These are phyloP conservation scores for Epirrita christyi DNA, from an alignment of 2,888 invertebrate species.

Conservation along the genomic window DNA sequence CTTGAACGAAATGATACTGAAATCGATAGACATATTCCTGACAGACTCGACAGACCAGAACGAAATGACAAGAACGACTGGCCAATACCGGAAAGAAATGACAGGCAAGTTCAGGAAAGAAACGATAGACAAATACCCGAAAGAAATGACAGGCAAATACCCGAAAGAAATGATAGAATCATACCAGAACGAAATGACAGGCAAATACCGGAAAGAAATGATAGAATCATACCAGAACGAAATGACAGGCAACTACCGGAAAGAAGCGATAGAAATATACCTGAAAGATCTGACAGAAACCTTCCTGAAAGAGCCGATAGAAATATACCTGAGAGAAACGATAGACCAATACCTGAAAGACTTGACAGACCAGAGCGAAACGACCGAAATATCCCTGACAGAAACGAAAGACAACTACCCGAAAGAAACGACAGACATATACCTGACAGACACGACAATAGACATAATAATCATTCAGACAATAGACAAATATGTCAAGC, in stretches of 20 bases:
- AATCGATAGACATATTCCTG: slow-evolving; percentile 35
- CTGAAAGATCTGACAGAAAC: slow-evolving; percentile 29
- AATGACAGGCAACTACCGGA: slow-evolving; percentile 25
- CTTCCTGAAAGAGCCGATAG: slow-evolving; percentile 29
- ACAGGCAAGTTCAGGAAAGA: slow-evolving; percentile 21
- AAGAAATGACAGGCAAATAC: slow-evolving; percentile 11
- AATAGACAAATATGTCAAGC: slow-evolving; percentile 37
- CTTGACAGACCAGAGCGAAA: slow-evolving; percentile 25
- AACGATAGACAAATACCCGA: slow-evolving; percentile 31
- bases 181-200: slow-evolving; percentile 33
- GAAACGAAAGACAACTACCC: slow-evolving; percentile 19
- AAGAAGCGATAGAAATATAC: slow-evolving; percentile 19
- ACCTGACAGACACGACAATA: slow-evolving; percentile 28
- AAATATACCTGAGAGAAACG: slow-evolving; percentile 13
- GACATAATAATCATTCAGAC: slow-evolving; percentile 27
- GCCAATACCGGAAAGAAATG: slow-evolving; percentile 30
- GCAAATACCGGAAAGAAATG: slow-evolving; percentile 35
- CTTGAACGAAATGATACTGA: slow-evolving; percentile 52
- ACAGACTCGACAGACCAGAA: slow-evolving; percentile 34
- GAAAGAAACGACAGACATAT: slow-evolving; percentile 26
- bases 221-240: slow-evolving; percentile 28
- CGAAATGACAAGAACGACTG: slow-evolving; percentile 36
- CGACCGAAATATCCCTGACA: slow-evolving; percentile 36
- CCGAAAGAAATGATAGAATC: slow-evolving; percentile 26
- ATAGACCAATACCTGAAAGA: slow-evolving; percentile 32